Evolutionary conservation across 2,888 invertebrate genomes (phyloP), one percentile per base, ranked within the genome.

Genomic region (Abscondita cerata): DNA sequence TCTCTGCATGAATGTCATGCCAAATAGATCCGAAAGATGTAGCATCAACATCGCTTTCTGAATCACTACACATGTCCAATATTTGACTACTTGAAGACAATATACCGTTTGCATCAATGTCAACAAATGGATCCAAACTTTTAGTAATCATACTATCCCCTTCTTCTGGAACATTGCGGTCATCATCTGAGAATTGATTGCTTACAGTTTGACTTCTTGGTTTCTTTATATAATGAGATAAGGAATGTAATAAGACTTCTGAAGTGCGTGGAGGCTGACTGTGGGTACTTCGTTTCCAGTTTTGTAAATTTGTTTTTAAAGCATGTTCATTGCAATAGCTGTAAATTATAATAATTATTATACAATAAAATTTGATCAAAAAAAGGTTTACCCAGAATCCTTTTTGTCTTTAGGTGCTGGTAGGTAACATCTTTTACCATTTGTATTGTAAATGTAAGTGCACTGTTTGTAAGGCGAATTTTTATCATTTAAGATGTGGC

Each of bases 381-480:
- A 25, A 6, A 25, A 25, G 6, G 2, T 4, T 75, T 81, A 87
- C 83, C 87, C 87, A 50, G 81, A 80, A 68, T 91, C 91, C 74
- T 88, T 88, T 73, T 87, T 88, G 59, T 92, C 91, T 40, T 84
- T 81, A 0, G 90, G 89, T 1, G 93, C 91, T 0, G 95, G 90
- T 73, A 89, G 85, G n/a, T 84, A 81, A 76, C 96, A 96, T 64
- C 91, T 84, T 67, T 90, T 88, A 0, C 89, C 89, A 64, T 87
- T 91, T 52, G 85, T 85, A 20, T 86, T 71, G 77, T 86, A 86
- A 66, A 89, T 83, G 77, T 86, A 90, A 0, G 86, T 83, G 76
- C 97, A 98, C 68, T 91, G 92, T 64, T 87, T 88, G 78, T 88
- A 98, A 0, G 95, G 95, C 0, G 96, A 93, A 9, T 82, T 85